phyloP scores from a whole-genome alignment of 2,797 vertebrate genomes.

The Acestrorhynchus altus region DNA sequence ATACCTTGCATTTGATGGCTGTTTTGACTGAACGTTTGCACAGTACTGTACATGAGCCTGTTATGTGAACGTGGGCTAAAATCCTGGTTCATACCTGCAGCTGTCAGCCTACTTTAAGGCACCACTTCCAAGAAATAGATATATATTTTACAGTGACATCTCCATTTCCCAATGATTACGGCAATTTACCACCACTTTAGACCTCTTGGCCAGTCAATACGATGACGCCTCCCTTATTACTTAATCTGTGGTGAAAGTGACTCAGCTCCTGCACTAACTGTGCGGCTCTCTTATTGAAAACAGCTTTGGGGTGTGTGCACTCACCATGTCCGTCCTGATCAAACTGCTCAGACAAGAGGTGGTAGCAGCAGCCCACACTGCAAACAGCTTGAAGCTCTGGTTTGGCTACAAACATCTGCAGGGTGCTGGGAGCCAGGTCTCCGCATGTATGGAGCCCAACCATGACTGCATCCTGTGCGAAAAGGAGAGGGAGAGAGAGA shows the following conservation, averaged over 20 bases:
- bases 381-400: slow-evolving; percentile 90
- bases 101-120: not conserved
- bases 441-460: slow-evolving; percentile 97
- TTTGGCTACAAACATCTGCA: slow-evolving; percentile 88
- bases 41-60: too few species aligned
- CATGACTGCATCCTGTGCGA: slow-evolving; percentile 86
- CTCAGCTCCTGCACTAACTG: not conserved
- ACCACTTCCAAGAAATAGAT: not conserved
- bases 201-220: not conserved
- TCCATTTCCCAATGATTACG: not conserved
- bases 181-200: not conserved
- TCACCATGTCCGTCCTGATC: slow-evolving; percentile 77
- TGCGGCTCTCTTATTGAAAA: not conserved
- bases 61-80: too few species aligned
- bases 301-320: not conserved
- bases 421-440: slow-evolving; percentile 86
- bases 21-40: too few species aligned
- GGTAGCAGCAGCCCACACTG: slow-evolving; percentile 97
- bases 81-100: too few species aligned
- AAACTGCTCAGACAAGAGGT: slow-evolving; percentile 82
- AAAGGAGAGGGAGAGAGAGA: slow-evolving; percentile 4
- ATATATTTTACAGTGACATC: not conserved
- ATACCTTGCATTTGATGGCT: too few species aligned
- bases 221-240: not conserved
- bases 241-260: not conserved